phyloP scores from a whole-genome alignment of 2,113 vertebrate species.

The Dasyurus viverrinus region DNA sequence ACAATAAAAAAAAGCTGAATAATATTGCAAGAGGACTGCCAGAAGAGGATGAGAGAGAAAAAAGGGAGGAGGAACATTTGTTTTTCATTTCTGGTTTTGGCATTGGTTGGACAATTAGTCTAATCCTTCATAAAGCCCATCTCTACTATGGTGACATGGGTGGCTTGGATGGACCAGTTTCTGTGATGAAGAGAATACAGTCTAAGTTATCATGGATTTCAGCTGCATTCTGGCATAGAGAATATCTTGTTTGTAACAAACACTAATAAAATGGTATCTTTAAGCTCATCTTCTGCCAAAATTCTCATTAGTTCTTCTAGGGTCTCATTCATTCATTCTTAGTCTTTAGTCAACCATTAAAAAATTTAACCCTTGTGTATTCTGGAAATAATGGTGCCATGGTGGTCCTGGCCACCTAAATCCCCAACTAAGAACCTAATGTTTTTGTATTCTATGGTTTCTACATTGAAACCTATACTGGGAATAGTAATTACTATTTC shows the following conservation, averaged over 20 bases:
- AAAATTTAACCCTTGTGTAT: constrained; percentile 87
- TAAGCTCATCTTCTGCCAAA: constrained; percentile 88
- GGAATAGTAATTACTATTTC: constrained; percentile 6
- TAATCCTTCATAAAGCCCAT: constrained; percentile 90
- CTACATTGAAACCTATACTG: constrained; percentile 89
- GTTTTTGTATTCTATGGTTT: constrained; percentile 91
- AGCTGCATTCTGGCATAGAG: constrained; percentile 89
- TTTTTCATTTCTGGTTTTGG: constrained; percentile 86
- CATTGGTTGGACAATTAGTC: constrained; percentile 90
- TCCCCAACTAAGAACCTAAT: constrained; percentile 92
- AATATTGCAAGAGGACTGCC: not conserved
- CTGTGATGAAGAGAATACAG: constrained; percentile 84
- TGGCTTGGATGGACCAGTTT: constrained; percentile 89
- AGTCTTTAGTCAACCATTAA: constrained; percentile 91
- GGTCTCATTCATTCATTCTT: constrained; percentile 87
- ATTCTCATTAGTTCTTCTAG: constrained; percentile 88
- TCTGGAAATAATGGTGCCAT: constrained; percentile 92
- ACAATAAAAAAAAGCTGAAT: not conserved
- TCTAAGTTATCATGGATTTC: constrained; percentile 89
- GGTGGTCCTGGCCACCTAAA: constrained; percentile 90
- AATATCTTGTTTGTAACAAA: constrained; percentile 92
- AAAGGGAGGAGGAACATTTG: not conserved
- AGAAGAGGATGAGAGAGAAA: not conserved
- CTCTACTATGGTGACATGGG: constrained; percentile 87
- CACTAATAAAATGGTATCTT: constrained; percentile 87